A percentile compares a stretch with the other conserved stretches of the same genome.
These are phyloP conservation scores for Sus cebifrons DNA, from an alignment of 2,797 vertebrate species.

Conservation along the genomic window DNA sequence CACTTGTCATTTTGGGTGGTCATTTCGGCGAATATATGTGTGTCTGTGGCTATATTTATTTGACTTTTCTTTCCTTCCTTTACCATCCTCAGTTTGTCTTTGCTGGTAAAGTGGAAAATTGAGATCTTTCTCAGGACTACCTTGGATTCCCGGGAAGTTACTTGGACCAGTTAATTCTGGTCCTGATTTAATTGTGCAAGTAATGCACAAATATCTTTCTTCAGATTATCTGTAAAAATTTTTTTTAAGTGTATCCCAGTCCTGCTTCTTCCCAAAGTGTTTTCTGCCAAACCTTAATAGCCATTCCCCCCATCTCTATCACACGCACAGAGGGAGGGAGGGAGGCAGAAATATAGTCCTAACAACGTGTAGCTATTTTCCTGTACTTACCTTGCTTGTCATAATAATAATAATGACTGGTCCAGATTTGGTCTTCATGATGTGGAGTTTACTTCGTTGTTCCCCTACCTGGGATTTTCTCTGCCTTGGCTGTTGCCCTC, in stretches of 20 bases:
- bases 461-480: background rate
- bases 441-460: background rate
- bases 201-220: background rate
- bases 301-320: background rate
- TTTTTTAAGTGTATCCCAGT: background rate
- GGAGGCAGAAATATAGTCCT: background rate
- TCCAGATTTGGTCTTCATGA: background rate
- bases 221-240: background rate
- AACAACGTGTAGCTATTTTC: background rate
- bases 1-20: background rate
- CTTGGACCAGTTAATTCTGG: background rate
- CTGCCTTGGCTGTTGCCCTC: background rate
- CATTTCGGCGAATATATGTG: background rate
- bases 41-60: background rate
- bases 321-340: background rate
- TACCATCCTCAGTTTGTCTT: background rate
- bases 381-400: background rate
- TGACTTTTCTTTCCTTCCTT: background rate
- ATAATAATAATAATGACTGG: background rate
- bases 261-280: background rate
- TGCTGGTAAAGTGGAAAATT: background rate
- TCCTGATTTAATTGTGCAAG: background rate
- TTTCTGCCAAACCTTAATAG: background rate
- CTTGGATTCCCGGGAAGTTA: constrained; percentile 1
- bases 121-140: background rate